These are phyloP conservation scores for Andrena hattorfiana DNA, from an alignment of 2,888 invertebrate species.

Conservation along the genomic window DNA sequence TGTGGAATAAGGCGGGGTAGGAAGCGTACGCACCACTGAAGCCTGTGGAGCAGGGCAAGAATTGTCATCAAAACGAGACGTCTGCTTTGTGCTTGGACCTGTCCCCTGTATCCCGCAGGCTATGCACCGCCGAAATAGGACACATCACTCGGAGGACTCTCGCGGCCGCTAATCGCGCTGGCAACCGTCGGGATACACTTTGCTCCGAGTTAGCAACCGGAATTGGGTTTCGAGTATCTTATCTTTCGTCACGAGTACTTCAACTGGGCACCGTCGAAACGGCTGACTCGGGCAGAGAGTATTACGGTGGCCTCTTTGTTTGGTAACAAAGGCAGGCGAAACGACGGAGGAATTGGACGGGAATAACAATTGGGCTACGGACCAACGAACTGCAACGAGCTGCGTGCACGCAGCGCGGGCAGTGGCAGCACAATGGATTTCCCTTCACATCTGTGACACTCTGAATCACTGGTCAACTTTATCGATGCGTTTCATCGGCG, in stretches of 20 bases:
- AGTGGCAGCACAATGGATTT: slow-evolving; percentile 16
- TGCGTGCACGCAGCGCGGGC: background rate
- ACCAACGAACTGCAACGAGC: background rate
- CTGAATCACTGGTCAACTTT: slow-evolving; percentile 13
- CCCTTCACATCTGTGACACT: slow-evolving; percentile 8
- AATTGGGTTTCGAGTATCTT: background rate
- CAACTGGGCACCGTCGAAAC: background rate
- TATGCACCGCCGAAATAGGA: background rate
- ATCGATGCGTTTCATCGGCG: background rate
- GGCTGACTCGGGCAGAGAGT: background rate
- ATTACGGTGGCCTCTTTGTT: background rate
- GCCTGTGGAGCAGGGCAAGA: background rate
- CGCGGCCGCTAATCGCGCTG: slow-evolving; percentile 1
- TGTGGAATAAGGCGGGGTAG: background rate
- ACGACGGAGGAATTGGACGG: background rate
- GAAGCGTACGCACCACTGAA: slow-evolving; percentile 29
- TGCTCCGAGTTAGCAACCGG: background rate
- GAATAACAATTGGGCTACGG: background rate
- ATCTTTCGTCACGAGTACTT: background rate
- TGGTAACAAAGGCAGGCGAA: background rate
- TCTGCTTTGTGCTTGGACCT: slow-evolving; percentile 11
- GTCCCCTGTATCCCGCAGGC: slow-evolving; percentile 1
- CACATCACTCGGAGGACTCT: slow-evolving; percentile 22
- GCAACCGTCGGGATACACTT: background rate
- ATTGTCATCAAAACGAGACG: slow-evolving; percentile 37